These are phyloP conservation scores for Bombus soroeensis DNA, from an alignment of 1,140 invertebrate species.

Conservation along the genomic window DNA sequence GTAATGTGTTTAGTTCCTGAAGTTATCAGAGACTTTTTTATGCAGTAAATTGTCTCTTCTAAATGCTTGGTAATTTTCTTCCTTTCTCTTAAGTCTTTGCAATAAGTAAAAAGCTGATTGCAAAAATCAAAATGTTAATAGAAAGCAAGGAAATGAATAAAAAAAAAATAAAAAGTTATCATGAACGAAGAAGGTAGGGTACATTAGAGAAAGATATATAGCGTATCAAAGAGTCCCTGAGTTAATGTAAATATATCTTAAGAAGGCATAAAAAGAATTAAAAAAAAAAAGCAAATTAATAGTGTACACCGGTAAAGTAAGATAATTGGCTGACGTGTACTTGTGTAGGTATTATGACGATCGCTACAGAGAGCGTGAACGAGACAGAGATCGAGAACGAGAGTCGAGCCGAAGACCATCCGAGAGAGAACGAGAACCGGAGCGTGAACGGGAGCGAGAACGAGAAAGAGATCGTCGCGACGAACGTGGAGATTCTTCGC, in stretches of 20 bases:
- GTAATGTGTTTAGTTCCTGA: background rate
- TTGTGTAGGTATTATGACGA: slow-evolving; percentile 90
- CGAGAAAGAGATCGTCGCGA: slow-evolving; percentile 86
- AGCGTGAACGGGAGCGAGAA: slow-evolving; percentile 86
- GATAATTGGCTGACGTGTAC: slow-evolving; percentile 76
- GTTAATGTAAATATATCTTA: slow-evolving; percentile 18
- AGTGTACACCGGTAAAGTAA: slow-evolving; percentile 64
- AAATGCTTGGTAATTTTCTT: background rate
- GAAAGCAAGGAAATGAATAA: background rate
- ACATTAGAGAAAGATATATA: background rate
- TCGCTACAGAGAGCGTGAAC: slow-evolving; percentile 88
- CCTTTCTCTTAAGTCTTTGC: background rate
- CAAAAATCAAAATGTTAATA: background rate
- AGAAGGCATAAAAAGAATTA: background rate
- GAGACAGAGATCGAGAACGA: slow-evolving; percentile 82
- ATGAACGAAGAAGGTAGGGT: background rate
- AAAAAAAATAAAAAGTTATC: background rate
- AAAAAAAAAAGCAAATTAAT: slow-evolving; percentile 15
- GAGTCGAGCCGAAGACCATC: slow-evolving; percentile 79
- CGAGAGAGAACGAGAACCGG: slow-evolving; percentile 85
- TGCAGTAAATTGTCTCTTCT: background rate
- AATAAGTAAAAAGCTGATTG: background rate
- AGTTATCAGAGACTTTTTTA: background rate
- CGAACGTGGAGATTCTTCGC: slow-evolving; percentile 85
- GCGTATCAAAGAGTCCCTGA: background rate